phyloP scores from a whole-genome alignment of 2,113 vertebrate species.

The Suricata suricatta region DNA sequence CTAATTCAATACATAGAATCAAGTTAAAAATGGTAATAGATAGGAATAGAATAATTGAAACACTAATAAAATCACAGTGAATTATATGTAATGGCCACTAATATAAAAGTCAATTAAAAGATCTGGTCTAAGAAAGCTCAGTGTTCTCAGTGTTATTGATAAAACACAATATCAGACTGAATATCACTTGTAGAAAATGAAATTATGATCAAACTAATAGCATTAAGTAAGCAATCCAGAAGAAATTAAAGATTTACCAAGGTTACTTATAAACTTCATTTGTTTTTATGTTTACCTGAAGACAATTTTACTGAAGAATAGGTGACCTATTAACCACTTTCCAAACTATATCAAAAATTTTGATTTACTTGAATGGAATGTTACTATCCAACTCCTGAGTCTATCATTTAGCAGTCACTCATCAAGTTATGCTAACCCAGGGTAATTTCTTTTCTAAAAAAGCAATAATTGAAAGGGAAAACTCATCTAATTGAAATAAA shows the following conservation, averaged over 20 bases:
- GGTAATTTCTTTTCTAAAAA: background rate
- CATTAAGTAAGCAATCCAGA: background rate
- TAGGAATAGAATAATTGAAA: background rate
- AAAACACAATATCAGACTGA: background rate
- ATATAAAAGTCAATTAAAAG: background rate
- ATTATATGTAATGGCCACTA: background rate
- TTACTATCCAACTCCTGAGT: background rate
- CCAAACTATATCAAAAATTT: background rate
- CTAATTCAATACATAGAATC: background rate
- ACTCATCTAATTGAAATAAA: background rate
- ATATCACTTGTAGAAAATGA: background rate
- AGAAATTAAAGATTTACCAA: background rate
- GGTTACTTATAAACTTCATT: background rate
- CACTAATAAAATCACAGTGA: background rate
- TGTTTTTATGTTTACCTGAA: background rate
- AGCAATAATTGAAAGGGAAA: background rate
- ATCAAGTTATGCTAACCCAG: background rate
- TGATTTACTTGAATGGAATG: background rate
- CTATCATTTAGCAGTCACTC: background rate
- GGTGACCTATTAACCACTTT: background rate
- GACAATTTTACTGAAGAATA: background rate
- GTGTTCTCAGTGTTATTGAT: background rate
- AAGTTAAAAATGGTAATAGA: background rate
- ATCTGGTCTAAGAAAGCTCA: background rate
- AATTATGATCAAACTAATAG: background rate